Evolutionary conservation across 53 echinoderm and acorn worm species (phyloP), one percentile per base, ranked within the genome.

Genomic region (Paracentrotus lividus): DNA sequence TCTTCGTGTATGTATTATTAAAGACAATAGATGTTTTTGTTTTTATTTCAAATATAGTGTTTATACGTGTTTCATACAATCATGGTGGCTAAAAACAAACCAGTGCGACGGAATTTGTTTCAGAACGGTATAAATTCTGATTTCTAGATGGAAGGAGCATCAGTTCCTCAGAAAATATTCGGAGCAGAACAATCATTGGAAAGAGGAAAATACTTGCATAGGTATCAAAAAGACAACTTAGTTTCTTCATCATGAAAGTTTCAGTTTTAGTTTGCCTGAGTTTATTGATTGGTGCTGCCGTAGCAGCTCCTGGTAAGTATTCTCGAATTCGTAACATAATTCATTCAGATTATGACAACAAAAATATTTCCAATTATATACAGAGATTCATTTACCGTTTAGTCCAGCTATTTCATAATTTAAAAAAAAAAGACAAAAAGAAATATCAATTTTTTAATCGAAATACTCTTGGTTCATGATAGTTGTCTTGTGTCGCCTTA

Each of bases 261-360:
- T 51, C 34, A 21, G 85, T 49, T 27, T 29, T 85, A 16, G 31
- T 85, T 14, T 49, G 12, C 47, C 85, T 85, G 0, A 29, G 85
- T 85, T 26, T 85, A 6, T 16, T 85, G 26, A 47, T 85, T 49
- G 49, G 51, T 36, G 43, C 26, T 47, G 85, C 51, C 31, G 34
- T 85, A n/a, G 24, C 85, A 36, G 85, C 85, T 26, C 85, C 85
- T n/a, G 85, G 85, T 85, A 85, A 85, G 85, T 85, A 85, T 16
- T 47, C n/a, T 10, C 49, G 16, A 85, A 31, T 85, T 51, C 4
- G 49, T 6, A 47, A 32, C 8, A 42, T 15, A 24, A 23, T 6
- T 15, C 14, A 13, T 6, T 18, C 14, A n/a, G n/a, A n/a, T n/a
- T n/a, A n/a, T n/a, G n/a, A n/a, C n/a, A n/a, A n/a, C n/a, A n/a